Conservation (phyloP, 2,797 vertebrate species). For the Alfaro cultratus region DNA sequence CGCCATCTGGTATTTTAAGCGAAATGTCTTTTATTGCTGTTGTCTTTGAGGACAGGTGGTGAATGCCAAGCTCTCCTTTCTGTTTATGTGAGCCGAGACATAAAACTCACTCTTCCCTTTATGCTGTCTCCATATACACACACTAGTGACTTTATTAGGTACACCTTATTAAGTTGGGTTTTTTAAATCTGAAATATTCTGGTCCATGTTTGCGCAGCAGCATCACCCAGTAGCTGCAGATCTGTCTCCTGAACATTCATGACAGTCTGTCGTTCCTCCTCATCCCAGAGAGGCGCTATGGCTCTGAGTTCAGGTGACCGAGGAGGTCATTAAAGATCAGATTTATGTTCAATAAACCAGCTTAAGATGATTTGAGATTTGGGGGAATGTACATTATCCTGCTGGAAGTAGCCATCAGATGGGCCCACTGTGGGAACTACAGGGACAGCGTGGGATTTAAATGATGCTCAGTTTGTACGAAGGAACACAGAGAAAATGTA, state of each 20-base stretch:
- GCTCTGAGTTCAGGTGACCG: neutral
- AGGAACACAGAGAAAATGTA: neutral
- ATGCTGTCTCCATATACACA: slow-evolving; percentile 5
- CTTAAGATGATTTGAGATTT: neutral
- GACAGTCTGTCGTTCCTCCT: neutral
- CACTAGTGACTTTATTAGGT: neutral
- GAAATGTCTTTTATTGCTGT: slow-evolving; percentile 1
- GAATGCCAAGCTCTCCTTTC: slow-evolving; percentile 19
- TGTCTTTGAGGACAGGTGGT: slow-evolving; percentile 14
- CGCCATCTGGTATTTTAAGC: slow-evolving; percentile 4
- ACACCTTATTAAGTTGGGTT: neutral
- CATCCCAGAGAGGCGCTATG: neutral
- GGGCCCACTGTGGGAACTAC: neutral
- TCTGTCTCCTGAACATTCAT: neutral
- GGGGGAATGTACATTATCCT: neutral
- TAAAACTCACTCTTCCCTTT: slow-evolving; percentile 16
- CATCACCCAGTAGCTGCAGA: neutral
- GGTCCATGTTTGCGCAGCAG: neutral
- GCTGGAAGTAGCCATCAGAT: neutral
- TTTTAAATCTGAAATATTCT: neutral
- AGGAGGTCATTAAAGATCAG: neutral
- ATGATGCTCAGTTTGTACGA: neutral
- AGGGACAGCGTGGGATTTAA: neutral
- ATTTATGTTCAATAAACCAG: neutral
- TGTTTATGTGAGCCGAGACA: slow-evolving; percentile 16